A percentile compares a stretch with the other conserved stretches of the same genome.
phyloP scores from a whole-genome alignment of 2,797 vertebrate genomes.

The Diglossa cyanea region DNA sequence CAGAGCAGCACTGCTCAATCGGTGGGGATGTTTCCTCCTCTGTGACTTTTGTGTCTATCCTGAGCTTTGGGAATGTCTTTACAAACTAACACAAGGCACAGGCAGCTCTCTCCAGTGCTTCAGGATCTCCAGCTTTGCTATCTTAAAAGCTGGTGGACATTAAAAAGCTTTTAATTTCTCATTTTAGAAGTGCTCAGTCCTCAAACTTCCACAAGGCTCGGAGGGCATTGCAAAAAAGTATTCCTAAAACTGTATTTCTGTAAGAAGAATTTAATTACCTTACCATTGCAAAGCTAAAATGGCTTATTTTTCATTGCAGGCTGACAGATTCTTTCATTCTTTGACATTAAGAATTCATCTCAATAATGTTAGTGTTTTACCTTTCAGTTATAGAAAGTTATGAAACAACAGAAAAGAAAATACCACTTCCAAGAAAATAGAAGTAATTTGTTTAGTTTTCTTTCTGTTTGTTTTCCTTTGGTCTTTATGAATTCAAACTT shows the following conservation, averaged over 20 bases:
- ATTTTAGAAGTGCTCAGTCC: background rate
- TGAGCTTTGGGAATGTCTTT: background rate
- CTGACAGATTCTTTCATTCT: background rate
- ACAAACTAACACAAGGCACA: background rate
- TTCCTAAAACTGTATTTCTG: background rate
- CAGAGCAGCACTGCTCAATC: background rate
- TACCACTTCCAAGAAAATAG: background rate
- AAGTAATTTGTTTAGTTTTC: background rate
- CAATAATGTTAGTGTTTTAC: background rate
- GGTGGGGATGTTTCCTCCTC: background rate
- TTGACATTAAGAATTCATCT: background rate
- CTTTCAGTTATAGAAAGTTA: background rate
- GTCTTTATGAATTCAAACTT: background rate
- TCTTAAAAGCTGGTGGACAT: background rate
- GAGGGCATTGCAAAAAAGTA: background rate
- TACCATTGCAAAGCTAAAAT: background rate
- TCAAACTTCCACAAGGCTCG: background rate
- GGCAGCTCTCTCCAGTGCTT: background rate
- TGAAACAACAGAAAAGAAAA: background rate
- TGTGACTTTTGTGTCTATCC: fast-evolving
- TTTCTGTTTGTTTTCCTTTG: background rate
- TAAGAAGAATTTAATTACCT: background rate
- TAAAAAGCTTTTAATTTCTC: background rate
- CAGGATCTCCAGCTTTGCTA: background rate
- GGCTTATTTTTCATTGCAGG: background rate